A percentile compares a stretch with the other conserved stretches of the same genome.
These are phyloP conservation scores for Dasypogon diadema DNA, from an alignment of 2,888 invertebrate genomes.

Conservation along the genomic window DNA sequence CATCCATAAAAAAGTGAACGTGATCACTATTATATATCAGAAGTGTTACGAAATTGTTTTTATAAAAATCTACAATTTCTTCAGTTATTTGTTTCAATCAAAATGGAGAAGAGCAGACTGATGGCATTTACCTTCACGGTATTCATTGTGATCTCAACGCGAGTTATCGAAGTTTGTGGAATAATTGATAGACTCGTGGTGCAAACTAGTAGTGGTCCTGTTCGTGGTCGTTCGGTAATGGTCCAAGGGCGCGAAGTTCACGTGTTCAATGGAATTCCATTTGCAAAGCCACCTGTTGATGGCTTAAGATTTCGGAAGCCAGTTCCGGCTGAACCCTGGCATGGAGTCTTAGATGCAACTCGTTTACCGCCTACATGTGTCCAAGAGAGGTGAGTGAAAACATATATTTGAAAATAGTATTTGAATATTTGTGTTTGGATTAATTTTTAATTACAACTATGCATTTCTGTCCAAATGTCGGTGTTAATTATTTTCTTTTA, in stretches of 20 bases:
- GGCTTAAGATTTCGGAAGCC: conserved; percentile 88
- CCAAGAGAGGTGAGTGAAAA: conserved; percentile 76
- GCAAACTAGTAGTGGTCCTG: conserved; percentile 84
- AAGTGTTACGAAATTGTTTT: background rate
- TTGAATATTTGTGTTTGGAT: background rate
- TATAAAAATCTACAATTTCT: background rate
- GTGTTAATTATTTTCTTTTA: no score
- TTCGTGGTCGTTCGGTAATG: conserved; percentile 83
- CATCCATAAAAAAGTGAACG: no score
- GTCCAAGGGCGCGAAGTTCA: conserved; percentile 88
- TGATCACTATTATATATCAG: no score
- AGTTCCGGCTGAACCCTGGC: conserved; percentile 88
- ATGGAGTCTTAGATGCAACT: conserved; percentile 85
- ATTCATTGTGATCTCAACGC: conserved; percentile 62
- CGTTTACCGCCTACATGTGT: conserved; percentile 87
- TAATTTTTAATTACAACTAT: no score
- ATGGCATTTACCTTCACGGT: conserved; percentile 45
- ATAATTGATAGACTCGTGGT: conserved; percentile 81
- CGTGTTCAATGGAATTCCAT: conserved; percentile 90
- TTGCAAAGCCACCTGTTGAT: conserved; percentile 90
- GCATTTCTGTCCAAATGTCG: no score
- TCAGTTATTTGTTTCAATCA: background rate
- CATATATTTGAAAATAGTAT: conserved; percentile 1
- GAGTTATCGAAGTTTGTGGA: conserved; percentile 63
- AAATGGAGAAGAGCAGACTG: conserved; percentile 5